phyloP scores from a whole-genome alignment of 2,113 vertebrate species.

The Piaya cayana region DNA sequence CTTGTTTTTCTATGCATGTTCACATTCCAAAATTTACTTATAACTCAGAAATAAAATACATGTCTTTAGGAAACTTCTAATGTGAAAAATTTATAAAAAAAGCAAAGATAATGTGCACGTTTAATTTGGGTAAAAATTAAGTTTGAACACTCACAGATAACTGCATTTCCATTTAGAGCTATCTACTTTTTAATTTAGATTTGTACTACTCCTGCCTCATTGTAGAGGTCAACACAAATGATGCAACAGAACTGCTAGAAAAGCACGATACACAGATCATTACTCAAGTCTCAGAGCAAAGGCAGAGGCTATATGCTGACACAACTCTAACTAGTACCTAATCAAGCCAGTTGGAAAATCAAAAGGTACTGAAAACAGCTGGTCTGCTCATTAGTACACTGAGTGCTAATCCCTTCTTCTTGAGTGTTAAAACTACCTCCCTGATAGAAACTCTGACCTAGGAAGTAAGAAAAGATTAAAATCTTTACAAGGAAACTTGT shows the following conservation, averaged over 20 bases:
- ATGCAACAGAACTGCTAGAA: neutral
- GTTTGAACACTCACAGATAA: neutral
- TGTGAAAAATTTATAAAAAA: neutral
- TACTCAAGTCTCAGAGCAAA: neutral
- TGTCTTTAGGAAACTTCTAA: neutral
- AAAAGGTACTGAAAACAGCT: neutral
- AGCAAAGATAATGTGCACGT: rapidly evolving
- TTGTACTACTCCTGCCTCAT: neutral
- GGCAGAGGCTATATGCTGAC: neutral
- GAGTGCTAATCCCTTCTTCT: neutral
- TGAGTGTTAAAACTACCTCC: neutral
- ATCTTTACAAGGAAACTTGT: neutral
- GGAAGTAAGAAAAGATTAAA: neutral
- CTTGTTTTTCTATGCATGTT: neutral
- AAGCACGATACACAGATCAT: neutral
- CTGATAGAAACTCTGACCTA: neutral
- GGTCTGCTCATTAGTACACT: neutral
- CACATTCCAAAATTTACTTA: neutral
- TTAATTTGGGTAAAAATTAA: neutral
- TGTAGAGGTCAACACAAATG: neutral
- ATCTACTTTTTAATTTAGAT: neutral
- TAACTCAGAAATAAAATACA: neutral
- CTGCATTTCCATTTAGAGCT: neutral
- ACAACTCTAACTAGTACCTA: neutral
- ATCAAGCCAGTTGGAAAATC: neutral